Conservation (phyloP, 2,888 invertebrate species). For the Omphaloscelis lunosa region DNA sequence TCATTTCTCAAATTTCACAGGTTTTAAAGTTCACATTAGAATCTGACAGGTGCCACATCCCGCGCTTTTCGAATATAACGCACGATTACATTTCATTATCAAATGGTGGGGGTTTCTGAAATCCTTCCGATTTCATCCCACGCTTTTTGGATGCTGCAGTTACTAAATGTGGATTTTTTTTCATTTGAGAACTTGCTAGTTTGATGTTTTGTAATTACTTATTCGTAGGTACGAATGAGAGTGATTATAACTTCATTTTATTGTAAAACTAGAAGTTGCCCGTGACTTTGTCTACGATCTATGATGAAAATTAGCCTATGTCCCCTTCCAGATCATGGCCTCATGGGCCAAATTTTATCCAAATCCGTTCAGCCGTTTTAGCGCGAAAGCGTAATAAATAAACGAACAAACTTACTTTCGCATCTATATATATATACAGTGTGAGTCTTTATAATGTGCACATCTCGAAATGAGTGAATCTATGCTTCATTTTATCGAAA, state of each 20-base stretch:
- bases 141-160: background rate
- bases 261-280: background rate
- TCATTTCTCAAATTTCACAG: background rate
- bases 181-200: background rate
- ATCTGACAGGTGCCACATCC: constrained; percentile 9
- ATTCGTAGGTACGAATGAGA: background rate
- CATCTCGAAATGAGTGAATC: too few species aligned
- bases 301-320: too few species aligned
- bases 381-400: too few species aligned
- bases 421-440: too few species aligned
- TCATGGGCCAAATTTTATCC: too few species aligned
- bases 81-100: constrained; percentile 26
- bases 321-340: too few species aligned
- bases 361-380: too few species aligned
- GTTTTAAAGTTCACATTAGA: constrained; percentile 30
- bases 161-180: background rate
- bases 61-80: background rate
- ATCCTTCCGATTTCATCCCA: constrained; percentile 3
- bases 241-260: background rate
- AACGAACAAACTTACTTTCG: too few species aligned
- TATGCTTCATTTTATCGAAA: too few species aligned
- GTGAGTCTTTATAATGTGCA: too few species aligned
- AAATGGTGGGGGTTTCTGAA: background rate
- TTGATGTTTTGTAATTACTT: constrained; percentile 2
- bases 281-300: too few species aligned